Base-by-base conservation (phyloP, 2,888 invertebrate genomes). In the Zygogramma bicolorata region DNA sequence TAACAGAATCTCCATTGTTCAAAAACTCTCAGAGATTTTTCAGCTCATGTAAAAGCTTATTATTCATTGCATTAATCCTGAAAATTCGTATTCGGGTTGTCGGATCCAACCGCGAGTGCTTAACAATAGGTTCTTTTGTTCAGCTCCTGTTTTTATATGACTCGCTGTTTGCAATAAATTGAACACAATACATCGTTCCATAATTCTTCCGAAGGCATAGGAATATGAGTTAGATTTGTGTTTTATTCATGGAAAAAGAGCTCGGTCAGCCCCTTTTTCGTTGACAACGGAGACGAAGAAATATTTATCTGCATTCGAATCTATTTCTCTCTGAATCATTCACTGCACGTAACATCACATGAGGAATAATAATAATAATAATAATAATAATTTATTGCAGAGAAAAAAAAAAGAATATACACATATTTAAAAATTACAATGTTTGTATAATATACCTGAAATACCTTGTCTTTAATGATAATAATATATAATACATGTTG, bases 81-180 rank as follows among this genome's bases (percentile, higher is more conserved):
- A 25, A 25, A 53, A 53, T 53, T 53, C 25, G 53, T 53, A 53
- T 53, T 53, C 53, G 53, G 3, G 53, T 53, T 25, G 22, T 53
- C 53, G 53, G n/a, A 53, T 53, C n/a, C 53, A 10, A 25, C 53
- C 53, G 53, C 53, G 25, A 53, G 53, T 53, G 25, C 53, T 53
- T 53, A n/a, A 53, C 25, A 53, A 53, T 53, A 8, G 27, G 25
- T 25, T 22, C 53, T 53, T 53, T 53, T 53, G 53, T 53, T 27
- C 20, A 3, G 53, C n/a, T n/a, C 13, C n/a, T 53, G 53, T 53
- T 53, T 22, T 27, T 27, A 53, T 53, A 8, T 53, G 10, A 27
- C 53, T 53, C 27, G n/a, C n/a, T 53, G 6, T 53, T 25, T 53
- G 53, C 53, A 53, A 53, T 53, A 53, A 53, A 53, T 53, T 53